Percentiles rank a stretch among this genome's conserved stretches.
Conservation (phyloP, 2,797 vertebrate species). For the Amblyopsis hoosieri region DNA sequence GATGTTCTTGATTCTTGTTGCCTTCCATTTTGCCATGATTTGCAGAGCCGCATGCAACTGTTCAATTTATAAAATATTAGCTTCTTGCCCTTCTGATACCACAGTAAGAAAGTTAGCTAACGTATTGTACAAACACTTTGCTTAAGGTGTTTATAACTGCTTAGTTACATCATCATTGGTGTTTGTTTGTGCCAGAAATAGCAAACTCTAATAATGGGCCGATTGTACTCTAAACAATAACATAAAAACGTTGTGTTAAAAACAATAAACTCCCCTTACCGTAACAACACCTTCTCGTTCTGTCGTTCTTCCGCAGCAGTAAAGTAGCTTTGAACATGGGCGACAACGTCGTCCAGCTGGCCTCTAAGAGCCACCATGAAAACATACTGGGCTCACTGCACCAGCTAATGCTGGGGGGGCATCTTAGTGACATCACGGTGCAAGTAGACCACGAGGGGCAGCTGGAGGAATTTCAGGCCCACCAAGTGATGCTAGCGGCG, state of each 20-base stretch:
- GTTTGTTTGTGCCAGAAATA: no score
- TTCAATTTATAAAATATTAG: no score
- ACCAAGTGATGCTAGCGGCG: slow-evolving; percentile 91
- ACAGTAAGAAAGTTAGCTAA: no score
- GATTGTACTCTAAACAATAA: no score
- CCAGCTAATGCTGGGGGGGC: slow-evolving; percentile 83
- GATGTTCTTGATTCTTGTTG: no score
- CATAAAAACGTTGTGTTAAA: background rate
- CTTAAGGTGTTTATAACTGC: no score
- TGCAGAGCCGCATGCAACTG: no score
- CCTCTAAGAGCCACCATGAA: slow-evolving; percentile 83
- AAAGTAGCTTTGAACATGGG: slow-evolving; percentile 78
- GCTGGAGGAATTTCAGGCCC: slow-evolving; percentile 86
- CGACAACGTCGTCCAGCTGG: slow-evolving; percentile 80
- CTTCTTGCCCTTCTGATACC: no score
- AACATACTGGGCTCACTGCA: slow-evolving; percentile 88
- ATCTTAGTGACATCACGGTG: slow-evolving; percentile 89
- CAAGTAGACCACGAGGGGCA: slow-evolving; percentile 87
- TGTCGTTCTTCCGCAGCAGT: slow-evolving; percentile 29
- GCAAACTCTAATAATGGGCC: no score
- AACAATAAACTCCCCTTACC: background rate
- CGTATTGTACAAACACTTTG: no score
- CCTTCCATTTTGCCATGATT: no score
- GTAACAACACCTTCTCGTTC: background rate
- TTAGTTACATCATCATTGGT: no score